A percentile compares a stretch with the other conserved stretches of the same genome.
Evolutionary conservation across 2,888 invertebrate species (phyloP).

Genomic region (Cataglyphis altisquamis): DNA sequence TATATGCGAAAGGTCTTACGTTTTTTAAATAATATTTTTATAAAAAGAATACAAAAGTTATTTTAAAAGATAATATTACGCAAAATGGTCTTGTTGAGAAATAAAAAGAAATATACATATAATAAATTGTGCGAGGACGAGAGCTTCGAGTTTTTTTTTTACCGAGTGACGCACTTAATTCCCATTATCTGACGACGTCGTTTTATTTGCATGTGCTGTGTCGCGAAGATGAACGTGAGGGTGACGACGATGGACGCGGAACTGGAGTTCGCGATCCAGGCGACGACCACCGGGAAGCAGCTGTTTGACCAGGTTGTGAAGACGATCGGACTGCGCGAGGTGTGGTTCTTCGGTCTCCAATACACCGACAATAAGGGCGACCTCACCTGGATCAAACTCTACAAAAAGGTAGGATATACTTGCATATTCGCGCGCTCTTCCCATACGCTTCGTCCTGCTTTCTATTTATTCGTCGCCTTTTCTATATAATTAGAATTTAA

Average conservation of each 20-base stretch:
- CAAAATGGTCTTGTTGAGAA: neutral
- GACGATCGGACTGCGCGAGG: conserved; percentile 99
- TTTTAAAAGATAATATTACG: neutral
- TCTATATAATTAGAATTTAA: neutral
- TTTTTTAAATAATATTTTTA: neutral
- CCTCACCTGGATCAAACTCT: conserved; percentile 99
- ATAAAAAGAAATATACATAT: neutral
- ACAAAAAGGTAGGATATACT: conserved; percentile 95
- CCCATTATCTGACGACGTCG: conserved; percentile 45
- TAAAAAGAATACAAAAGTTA: neutral
- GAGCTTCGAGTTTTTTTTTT: neutral
- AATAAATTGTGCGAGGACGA: neutral
- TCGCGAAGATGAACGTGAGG: conserved; percentile 98
- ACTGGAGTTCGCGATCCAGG: conserved; percentile 99
- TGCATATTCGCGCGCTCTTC: conserved; percentile 19
- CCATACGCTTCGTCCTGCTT: neutral
- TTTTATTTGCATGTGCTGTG: conserved; percentile 68
- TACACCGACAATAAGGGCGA: conserved; percentile 99
- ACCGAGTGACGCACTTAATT: conserved; percentile 27
- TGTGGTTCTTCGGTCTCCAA: conserved; percentile 99
- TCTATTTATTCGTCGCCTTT: neutral
- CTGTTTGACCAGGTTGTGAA: conserved; percentile 99
- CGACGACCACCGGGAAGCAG: conserved; percentile 99
- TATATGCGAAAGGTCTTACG: neutral
- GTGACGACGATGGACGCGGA: conserved; percentile 99